phyloP scores from a whole-genome alignment of 1,140 invertebrate genomes.

The Pseudoatta argentina region DNA sequence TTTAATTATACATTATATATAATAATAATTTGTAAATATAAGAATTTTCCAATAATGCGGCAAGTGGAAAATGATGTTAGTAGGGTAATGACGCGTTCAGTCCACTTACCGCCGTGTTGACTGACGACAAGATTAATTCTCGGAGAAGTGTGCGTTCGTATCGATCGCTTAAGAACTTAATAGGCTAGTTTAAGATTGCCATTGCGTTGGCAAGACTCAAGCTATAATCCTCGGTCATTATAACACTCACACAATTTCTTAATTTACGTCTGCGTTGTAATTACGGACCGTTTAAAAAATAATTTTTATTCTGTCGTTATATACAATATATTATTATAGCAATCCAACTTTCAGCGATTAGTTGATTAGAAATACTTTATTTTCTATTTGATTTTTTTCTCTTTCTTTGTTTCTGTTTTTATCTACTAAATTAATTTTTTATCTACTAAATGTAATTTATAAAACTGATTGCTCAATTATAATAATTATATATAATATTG shows the following conservation, averaged over 20 bases:
- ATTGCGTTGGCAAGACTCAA: neutral
- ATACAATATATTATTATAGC: too few species aligned
- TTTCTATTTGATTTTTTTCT: neutral
- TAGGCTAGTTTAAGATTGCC: constrained; percentile 61
- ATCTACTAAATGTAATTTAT: neutral
- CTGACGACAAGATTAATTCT: constrained; percentile 52
- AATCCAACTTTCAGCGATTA: neutral
- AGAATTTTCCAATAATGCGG: neutral
- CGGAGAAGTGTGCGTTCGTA: constrained; percentile 38
- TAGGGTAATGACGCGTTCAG: constrained; percentile 20
- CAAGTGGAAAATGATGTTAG: constrained; percentile 2
- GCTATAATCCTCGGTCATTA: neutral
- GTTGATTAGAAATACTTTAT: neutral
- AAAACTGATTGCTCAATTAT: constrained; percentile 4
- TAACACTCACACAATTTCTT: neutral
- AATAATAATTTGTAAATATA: neutral
- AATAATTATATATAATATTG: neutral
- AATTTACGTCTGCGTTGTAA: neutral
- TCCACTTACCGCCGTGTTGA: constrained; percentile 36
- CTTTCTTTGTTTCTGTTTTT: neutral
- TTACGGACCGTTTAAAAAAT: neutral
- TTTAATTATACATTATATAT: neutral
- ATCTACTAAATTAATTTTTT: neutral
- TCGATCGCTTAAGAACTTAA: constrained; percentile 68
- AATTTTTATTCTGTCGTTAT: neutral